Evolutionary conservation across 2,888 invertebrate species (phyloP), one percentile per base, ranked within the genome.

Genomic region (Trilocha varians): DNA sequence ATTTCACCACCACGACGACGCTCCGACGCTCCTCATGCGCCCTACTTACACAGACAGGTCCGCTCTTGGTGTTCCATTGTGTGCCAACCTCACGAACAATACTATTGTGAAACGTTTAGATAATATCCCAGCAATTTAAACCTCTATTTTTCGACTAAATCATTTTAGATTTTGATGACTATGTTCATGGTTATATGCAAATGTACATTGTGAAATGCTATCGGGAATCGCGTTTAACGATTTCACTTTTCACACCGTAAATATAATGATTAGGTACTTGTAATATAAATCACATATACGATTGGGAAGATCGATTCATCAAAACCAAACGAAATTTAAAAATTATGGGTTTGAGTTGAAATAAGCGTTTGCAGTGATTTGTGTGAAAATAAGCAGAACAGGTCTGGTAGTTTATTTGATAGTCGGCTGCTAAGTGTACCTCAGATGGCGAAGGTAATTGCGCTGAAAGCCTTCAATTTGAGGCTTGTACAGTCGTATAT

Each of bases 11-110:
- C 70, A 65, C 58, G 53, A 51, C 63, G 58, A 48, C 50, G 54
- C 52, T 51, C 53, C 70, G 69, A 67, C 70, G 68, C 59, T 64
- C 62, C 68, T 64, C 65, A 57, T 62, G 70, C 71, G 83, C 69
- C 83, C 84, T 82, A 84, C 75, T 80, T 83, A 76, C 65, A 60
- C 64, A 69, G 65, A 65, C 78, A 78, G 74, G 75, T 73, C 65
- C 76, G 74, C 73, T 73, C 77, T 75, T 73, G 75, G 76, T 78
- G 77, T 75, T 78, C 82, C 74, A 83, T 83, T 84, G 83, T 83
- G 70, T 71, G 66, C 70, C 67, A 68, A 71, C 66, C 60, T 62
- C 65, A 53, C 65, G 70, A 78, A 79, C 79, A 79, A 79, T 78
- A 67, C 77, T 68, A 74, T 83, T 83, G 78, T 76, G 78, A 78